Base-by-base conservation (phyloP, 2,888 invertebrate genomes). In the Fragum whitleyi region DNA sequence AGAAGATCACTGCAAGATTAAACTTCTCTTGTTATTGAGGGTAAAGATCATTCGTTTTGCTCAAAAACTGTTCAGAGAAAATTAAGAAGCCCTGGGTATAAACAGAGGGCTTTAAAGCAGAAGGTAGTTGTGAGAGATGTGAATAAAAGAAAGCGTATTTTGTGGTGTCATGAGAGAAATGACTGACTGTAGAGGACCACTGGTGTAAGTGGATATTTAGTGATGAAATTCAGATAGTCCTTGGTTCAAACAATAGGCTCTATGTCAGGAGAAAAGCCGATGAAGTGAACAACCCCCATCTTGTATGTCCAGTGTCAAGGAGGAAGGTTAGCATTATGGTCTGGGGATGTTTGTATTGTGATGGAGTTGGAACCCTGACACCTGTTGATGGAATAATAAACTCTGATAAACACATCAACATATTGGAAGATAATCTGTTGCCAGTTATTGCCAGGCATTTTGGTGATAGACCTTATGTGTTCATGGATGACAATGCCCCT, bases 401-500 rank as follows among this genome's bases (percentile, higher is more conserved):
- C 16, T 59, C 59, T 23, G 59, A 21, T 11, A 59, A 59, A 59
- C 26, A 59, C 26, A 26, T 59, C 26, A 28, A 59, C 16, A 59
- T 59, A 23, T 26, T 59, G 26, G 59, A 59, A 16, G 6, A 21
- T 23, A 9, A 59, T 9, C 26, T 59, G 21, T 62, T 61, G 62
- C 62, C 73, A 7, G 62, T 73, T 21, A 73, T 73, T 62, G 42
- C 62, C 3, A 23, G 28, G 14, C 61, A 62, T 47, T 74, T 67
- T 21, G 28, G 28, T 7, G 26, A 47, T 26, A 16, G 55, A 21
- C n/a, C 26, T 16, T 55, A 74, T 21, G 29, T 47, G 29, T 73
- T 62, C 51, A 28, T 28, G 28, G 73, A 62, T 14, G 73, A 73
- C 51, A 73, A 73, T 32, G 73, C 73, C 29, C 42, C 62, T 14